Evolutionary conservation across 2,797 vertebrate species (phyloP), one percentile per base, ranked within the genome.

Genomic region (Muscicapa striata): DNA sequence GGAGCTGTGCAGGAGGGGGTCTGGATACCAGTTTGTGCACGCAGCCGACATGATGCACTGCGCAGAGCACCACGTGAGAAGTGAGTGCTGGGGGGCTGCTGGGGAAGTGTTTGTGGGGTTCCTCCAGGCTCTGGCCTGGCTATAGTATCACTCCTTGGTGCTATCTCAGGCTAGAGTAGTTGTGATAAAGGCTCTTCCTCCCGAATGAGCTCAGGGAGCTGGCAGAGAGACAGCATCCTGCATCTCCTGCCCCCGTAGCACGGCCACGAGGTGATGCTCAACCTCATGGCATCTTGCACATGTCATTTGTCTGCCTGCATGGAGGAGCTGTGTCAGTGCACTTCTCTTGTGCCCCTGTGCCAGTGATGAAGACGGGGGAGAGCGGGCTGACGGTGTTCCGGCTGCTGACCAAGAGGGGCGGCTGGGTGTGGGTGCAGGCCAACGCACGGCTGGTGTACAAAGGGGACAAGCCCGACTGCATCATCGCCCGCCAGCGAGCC

Each of bases 371-470:
- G 97, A 98, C 97, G 0, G 98, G 98, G 26, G 98, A 99, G 94
- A 98, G 98, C 0, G 98, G 98, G 6, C 96, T 98, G 84, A 98
- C 98, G 0, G 98, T 98, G 34, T 98, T 98, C 97, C 95, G 98
- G 94, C 98, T 98, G 43, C 98, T 98, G 89, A 99, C 98, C 74
- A 99, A 99, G 96, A 97, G 97, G 45, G 98, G 98, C 5, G 70
- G 73, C 78, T 99, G 98, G 98, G 95, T 98, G 58, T 98, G 98
- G 98, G 97, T 99, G 49, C 98, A 99, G 96, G 97, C 98, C 84
- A 98, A 97, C 0, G 98, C 98, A 6, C 87, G 97, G 57, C 98
- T 99, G 62, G 97, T 98, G 27, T 98, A 98, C 97, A 98, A 98
- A 93, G 98, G 94, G 2, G 97, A 98, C 78, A 97, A 97, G 80